A percentile compares a stretch with the other conserved stretches of the same genome.
phyloP scores from a whole-genome alignment of 2,797 vertebrate species.

The Pteronotus mesoamericanus region DNA sequence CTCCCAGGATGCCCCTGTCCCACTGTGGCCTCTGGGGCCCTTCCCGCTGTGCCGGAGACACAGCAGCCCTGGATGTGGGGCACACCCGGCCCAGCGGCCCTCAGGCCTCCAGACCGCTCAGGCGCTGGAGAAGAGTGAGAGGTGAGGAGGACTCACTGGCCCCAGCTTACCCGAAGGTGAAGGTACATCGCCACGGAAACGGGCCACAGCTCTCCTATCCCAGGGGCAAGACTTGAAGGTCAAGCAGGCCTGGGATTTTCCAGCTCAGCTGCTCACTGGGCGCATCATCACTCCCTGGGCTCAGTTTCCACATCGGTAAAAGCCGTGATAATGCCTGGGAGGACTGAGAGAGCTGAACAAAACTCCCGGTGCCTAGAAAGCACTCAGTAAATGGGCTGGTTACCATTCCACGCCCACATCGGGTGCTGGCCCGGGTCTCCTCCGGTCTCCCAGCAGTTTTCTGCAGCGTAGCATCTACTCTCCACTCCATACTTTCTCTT shows the following conservation, averaged over 20 bases:
- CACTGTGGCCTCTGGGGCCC: not conserved
- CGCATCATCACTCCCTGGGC: not conserved
- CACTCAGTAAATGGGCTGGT: rapidly evolving
- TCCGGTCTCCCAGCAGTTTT: rapidly evolving
- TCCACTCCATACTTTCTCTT: not conserved
- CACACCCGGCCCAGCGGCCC: rapidly evolving
- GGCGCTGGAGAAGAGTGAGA: not conserved
- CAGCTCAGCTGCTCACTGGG: not conserved
- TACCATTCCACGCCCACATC: rapidly evolving
- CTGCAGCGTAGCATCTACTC: rapidly evolving
- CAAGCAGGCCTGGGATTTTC: not conserved
- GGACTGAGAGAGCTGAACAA: not conserved
- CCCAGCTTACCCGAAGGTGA: not conserved
- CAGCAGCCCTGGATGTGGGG: not conserved
- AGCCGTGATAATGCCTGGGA: not conserved
- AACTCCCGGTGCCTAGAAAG: not conserved
- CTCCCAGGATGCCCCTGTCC: not conserved
- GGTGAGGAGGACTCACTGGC: not conserved
- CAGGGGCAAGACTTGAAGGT: not conserved
- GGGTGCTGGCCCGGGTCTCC: not conserved
- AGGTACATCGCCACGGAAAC: rapidly evolving
- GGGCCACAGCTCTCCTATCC: not conserved
- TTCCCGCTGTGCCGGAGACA: not conserved
- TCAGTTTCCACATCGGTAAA: not conserved
- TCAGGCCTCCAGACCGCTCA: not conserved